Evolutionary conservation across 2,113 vertebrate genomes (phyloP).

Genomic region (Sialia sialis): DNA sequence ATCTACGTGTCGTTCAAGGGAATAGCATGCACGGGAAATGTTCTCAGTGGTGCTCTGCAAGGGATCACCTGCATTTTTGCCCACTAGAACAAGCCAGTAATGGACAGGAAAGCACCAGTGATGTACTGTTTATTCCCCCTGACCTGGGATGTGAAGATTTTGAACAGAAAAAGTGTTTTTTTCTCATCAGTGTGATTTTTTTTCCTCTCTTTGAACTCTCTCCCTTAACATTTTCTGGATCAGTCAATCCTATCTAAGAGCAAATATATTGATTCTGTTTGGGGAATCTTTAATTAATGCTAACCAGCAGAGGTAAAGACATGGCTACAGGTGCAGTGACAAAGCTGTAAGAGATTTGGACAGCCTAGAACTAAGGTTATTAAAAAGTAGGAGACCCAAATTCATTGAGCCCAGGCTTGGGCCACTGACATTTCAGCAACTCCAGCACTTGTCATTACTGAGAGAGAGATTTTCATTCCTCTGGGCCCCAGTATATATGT

Average conservation of each 20-base stretch:
- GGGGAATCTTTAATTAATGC: not conserved
- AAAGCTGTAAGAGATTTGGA: not conserved
- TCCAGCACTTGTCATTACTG: not conserved
- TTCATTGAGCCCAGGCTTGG: not conserved
- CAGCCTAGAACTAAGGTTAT: not conserved
- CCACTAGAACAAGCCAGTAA: not conserved
- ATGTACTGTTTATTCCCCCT: not conserved
- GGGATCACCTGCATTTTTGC: not conserved
- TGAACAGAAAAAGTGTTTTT: not conserved
- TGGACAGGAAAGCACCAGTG: not conserved
- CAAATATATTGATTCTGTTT: not conserved
- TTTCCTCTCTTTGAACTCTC: not conserved
- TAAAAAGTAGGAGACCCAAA: not conserved
- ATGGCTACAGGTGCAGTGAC: not conserved
- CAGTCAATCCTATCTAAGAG: not conserved
- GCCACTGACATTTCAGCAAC: not conserved
- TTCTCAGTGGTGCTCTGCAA: not conserved
- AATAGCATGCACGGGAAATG: not conserved
- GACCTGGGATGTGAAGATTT: not conserved
- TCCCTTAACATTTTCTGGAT: not conserved
- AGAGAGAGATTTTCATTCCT: not conserved
- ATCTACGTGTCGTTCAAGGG: not conserved
- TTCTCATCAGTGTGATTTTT: not conserved
- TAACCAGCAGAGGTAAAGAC: not conserved
- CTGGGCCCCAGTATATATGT: not conserved